phyloP scores from a whole-genome alignment of 2,113 vertebrate genomes.

The Pagrus major region DNA sequence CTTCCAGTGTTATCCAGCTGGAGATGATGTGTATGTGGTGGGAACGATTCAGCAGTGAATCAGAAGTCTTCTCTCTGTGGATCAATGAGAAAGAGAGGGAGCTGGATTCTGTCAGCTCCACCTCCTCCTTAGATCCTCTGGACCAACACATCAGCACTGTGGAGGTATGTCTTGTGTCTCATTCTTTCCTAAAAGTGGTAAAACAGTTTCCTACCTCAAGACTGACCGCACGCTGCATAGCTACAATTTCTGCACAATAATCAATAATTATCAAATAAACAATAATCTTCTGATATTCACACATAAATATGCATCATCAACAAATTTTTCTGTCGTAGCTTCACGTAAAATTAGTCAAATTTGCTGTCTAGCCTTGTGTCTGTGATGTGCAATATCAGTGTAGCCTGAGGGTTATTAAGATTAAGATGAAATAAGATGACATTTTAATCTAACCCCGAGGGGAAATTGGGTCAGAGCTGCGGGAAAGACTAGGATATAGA shows the following conservation, averaged over 20 bases:
- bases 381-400: constrained; percentile 26
- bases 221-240: neutral
- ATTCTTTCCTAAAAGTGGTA: neutral
- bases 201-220: no score
- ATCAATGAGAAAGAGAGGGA: constrained; percentile 91
- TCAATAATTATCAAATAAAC: no score
- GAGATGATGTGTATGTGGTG: constrained; percentile 91
- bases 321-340: neutral
- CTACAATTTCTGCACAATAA: neutral
- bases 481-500: constrained; percentile 3
- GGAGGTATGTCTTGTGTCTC: constrained; percentile 82
- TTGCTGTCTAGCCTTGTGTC: constrained; percentile 15
- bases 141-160: constrained; percentile 89
- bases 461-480: constrained; percentile 41
- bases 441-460: constrained; percentile 46
- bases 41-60: constrained; percentile 90
- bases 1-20: constrained; percentile 90
- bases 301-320: constrained; percentile 4
- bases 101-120: constrained; percentile 84
- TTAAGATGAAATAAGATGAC: constrained; percentile 57
- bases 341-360: neutral
- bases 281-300: constrained; percentile 29
- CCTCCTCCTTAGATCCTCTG: constrained; percentile 82
- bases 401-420: constrained; percentile 41
- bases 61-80: constrained; percentile 90